Evolutionary conservation across 1,140 invertebrate species (phyloP).

Genomic region (Aphis craccivora): DNA sequence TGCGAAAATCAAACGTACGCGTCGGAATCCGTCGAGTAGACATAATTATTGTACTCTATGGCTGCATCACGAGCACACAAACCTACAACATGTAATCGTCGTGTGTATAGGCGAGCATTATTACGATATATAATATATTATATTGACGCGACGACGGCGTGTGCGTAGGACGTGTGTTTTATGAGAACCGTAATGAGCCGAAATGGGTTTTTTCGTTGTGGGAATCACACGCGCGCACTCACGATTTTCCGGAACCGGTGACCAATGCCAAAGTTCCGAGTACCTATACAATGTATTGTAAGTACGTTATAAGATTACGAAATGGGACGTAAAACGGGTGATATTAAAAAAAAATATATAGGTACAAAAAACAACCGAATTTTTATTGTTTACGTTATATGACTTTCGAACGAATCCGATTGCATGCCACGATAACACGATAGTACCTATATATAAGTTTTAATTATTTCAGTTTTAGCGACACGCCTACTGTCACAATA

Average conservation of each 20-base stretch:
- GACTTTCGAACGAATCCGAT: neutral
- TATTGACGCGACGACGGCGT: neutral
- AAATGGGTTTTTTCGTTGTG: slow-evolving; percentile 16
- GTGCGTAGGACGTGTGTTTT: slow-evolving; percentile 25
- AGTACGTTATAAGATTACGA: neutral
- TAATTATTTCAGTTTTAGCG: neutral
- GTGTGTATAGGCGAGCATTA: neutral
- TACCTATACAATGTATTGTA: neutral
- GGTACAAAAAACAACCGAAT: neutral
- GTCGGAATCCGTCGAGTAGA: slow-evolving; percentile 20
- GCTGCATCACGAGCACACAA: neutral
- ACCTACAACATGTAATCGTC: neutral
- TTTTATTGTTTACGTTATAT: neutral
- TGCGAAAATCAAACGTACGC: slow-evolving; percentile 45
- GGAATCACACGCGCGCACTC: neutral
- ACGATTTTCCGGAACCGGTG: neutral
- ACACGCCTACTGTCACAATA: neutral
- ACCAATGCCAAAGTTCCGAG: neutral
- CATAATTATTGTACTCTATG: neutral
- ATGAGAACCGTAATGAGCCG: slow-evolving; percentile 37
- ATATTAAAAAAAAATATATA: neutral
- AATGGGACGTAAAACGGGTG: neutral
- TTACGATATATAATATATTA: neutral
- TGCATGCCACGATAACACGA: neutral
- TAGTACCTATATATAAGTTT: neutral